Evolutionary conservation across 2,797 vertebrate species (phyloP).

Genomic region (Chromis chromis): DNA sequence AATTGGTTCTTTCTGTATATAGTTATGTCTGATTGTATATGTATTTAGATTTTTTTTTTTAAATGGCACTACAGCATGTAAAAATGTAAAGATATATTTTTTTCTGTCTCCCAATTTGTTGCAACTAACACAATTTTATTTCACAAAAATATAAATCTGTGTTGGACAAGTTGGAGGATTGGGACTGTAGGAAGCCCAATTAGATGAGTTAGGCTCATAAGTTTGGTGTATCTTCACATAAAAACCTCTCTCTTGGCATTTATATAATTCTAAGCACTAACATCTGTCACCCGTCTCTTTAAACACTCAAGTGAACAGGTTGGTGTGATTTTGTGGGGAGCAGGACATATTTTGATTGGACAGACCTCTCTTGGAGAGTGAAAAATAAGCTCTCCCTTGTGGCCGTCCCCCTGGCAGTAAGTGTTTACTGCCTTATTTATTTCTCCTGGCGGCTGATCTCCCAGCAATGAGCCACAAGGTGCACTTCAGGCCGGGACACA

Average conservation of each 20-base stretch:
- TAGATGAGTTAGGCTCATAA: conserved; percentile 19
- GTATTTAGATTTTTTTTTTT: no score
- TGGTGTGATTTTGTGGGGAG: conserved; percentile 43
- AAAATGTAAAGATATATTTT: no score
- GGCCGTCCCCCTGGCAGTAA: conserved; percentile 45
- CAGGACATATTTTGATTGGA: conserved; percentile 53
- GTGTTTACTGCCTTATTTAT: conserved; percentile 74
- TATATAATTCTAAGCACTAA: background rate
- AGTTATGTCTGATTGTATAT: no score
- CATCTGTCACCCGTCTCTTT: conserved; percentile 19
- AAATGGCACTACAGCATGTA: no score
- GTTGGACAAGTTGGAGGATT: background rate
- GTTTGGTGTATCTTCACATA: background rate
- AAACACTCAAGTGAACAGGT: conserved; percentile 20
- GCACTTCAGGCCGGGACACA: conserved; percentile 54
- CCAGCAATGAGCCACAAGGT: conserved; percentile 56
- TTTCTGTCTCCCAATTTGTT: no score
- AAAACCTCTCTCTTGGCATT: conserved; percentile 25
- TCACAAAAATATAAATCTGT: background rate
- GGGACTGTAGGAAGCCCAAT: background rate
- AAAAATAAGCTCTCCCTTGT: conserved; percentile 56
- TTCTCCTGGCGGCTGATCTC: conserved; percentile 68
- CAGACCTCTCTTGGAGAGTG: conserved; percentile 45
- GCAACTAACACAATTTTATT: no score
- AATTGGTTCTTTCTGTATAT: no score